These are phyloP conservation scores for Tridacna crocea DNA, from an alignment of 2,888 invertebrate species.

Conservation along the genomic window DNA sequence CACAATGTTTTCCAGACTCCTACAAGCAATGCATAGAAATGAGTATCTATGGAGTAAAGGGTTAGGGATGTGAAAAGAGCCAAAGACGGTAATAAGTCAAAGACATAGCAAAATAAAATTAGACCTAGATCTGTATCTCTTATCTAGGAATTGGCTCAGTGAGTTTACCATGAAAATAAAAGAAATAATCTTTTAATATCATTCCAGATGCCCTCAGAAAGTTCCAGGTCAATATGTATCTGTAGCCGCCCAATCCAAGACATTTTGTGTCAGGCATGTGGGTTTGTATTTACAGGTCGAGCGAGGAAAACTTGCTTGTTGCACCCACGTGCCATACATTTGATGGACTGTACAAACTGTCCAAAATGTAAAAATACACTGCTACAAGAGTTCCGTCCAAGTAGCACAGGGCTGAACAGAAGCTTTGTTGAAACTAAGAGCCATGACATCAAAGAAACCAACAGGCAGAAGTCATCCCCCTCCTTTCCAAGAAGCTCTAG, in stretches of 20 bases:
- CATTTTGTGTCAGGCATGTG: conserved; percentile 73
- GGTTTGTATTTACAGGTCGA: conserved; percentile 69
- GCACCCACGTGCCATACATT: conserved; percentile 72
- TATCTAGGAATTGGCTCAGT: too few species aligned
- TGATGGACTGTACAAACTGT: conserved; percentile 73
- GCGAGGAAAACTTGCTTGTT: conserved; percentile 62
- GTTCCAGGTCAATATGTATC: conserved; percentile 49
- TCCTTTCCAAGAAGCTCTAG: too few species aligned
- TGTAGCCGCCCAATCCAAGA: conserved; percentile 69
- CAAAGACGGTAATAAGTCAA: too few species aligned
- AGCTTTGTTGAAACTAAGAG: not conserved
- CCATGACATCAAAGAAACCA: not conserved
- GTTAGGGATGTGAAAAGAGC: too few species aligned
- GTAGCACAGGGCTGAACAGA: conserved; percentile 9
- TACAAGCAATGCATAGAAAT: too few species aligned
- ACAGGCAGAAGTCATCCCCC: not conserved
- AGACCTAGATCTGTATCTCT: too few species aligned
- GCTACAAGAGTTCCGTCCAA: conserved; percentile 59
- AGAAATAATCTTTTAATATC: not conserved
- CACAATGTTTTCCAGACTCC: too few species aligned
- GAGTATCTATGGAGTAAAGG: too few species aligned
- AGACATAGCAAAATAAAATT: too few species aligned
- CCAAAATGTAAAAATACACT: conserved; percentile 67
- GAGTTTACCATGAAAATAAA: too few species aligned
- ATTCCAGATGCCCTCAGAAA: not conserved